Percentiles rank a stretch among this genome's conserved stretches.
Evolutionary conservation across 2,113 vertebrate genomes (phyloP).

Genomic region (Copsychus sechellarum): DNA sequence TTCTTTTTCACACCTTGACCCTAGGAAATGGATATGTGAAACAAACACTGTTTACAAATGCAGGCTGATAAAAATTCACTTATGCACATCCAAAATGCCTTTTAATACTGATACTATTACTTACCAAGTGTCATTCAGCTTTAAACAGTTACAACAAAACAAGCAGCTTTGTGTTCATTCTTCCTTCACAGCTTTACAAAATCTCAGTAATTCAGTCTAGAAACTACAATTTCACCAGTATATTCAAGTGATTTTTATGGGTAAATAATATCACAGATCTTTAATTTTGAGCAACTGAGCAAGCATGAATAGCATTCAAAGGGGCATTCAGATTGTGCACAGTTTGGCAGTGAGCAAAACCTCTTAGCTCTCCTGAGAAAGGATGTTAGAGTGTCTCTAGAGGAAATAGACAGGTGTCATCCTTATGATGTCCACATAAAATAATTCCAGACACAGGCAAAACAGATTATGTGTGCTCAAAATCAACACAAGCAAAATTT

Average conservation of each 20-base stretch:
- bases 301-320: neutral
- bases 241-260: neutral
- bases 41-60: neutral
- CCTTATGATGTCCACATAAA: neutral
- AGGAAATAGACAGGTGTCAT: neutral
- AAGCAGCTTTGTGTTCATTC: neutral
- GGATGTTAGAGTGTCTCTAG: neutral
- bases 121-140: neutral
- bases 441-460: neutral
- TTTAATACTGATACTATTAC: neutral
- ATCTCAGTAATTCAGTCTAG: neutral
- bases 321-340: neutral
- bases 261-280: neutral
- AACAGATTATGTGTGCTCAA: neutral
- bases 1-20: constrained; percentile 89
- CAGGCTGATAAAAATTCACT: neutral
- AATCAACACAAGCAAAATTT: neutral
- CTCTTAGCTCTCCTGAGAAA: neutral
- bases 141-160: neutral
- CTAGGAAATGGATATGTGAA: constrained; percentile 68
- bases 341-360: neutral
- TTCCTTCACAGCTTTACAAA: neutral
- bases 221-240: neutral
- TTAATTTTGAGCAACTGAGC: neutral
- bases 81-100: neutral